Base-by-base conservation (phyloP, 2,888 invertebrate species). In the Pheosia gnoma region DNA sequence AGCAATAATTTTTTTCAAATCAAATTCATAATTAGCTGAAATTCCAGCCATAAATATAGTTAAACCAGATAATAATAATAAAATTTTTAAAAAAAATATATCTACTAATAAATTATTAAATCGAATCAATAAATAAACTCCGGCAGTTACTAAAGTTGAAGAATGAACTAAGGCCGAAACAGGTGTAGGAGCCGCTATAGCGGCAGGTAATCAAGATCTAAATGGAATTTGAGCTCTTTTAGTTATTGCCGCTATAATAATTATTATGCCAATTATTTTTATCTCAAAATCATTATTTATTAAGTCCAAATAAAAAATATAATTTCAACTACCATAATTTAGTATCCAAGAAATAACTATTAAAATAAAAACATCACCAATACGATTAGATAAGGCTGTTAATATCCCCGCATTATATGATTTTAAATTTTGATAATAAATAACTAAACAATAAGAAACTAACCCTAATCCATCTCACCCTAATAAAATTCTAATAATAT, bases 211-310 rank as follows among this genome's bases (percentile, higher is more conserved):
- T 77, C 96, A 97, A 56, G 96, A 94, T 67, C 96, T 96, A 95
- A 97, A 97, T 57, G 97, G 96, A 94, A 97, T 95, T 87, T 97
- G 96, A 81, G 96, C 97, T 73, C 96, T 97, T 88, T 97, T 97
- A 65, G 96, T 96, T 90, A 96, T 95, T 59, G 94, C 94, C 0
- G 95, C 95, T 73, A 94, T 85, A 81, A 91, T 88, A 68, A 94
- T 80, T 77, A 94, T 88, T n/a, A 72, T 8, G 0, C 83, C 81
- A 85, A 94, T 85, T 76, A 94, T 79, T 74, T 71, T 72, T 82
- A 94, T 94, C 63, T 74, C 76, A 71, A 61, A 86, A 88, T 91
- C 87, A 85, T 79, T 85, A 71, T 78, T 81, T 80, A 94, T 93
- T 87, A 94, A 89, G 74, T 93, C 86, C 81, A 94, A 80, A 89